Conservation (phyloP, 2,888 invertebrate species). For the Aspidiotus rigidus region DNA sequence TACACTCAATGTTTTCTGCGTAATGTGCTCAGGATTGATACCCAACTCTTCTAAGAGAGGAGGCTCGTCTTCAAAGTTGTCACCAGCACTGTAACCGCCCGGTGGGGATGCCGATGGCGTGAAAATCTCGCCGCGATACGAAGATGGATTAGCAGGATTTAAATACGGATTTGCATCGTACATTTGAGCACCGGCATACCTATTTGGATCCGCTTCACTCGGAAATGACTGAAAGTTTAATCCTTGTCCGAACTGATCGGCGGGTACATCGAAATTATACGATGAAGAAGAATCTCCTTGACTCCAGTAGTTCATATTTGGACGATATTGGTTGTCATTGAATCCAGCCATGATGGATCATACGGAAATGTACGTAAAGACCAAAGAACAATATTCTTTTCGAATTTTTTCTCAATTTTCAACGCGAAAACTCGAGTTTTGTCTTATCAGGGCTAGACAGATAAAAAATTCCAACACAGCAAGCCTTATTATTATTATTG, state of each 20-base stretch:
- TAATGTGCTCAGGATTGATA: too few species aligned
- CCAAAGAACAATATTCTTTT: too few species aligned
- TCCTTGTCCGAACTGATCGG: background rate
- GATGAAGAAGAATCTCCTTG: background rate
- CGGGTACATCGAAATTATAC: background rate
- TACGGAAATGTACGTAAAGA: too few species aligned
- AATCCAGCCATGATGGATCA: background rate
- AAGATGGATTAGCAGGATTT: slow-evolving; percentile 10
- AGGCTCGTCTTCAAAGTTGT: slow-evolving; percentile 23
- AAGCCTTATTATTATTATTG: too few species aligned
- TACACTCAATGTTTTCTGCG: slow-evolving; percentile 54
- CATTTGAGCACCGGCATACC: slow-evolving; percentile 10
- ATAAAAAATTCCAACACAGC: too few species aligned
- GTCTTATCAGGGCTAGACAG: too few species aligned
- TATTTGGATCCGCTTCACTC: background rate
- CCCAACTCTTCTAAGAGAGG: slow-evolving; percentile 15
- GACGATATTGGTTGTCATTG: background rate
- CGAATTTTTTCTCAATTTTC: too few species aligned
- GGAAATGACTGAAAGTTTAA: slow-evolving; percentile 20
- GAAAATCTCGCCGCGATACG: slow-evolving; percentile 21
- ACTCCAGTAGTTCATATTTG: background rate
- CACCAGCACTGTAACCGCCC: slow-evolving; percentile 7
- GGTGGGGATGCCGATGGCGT: slow-evolving; percentile 7
- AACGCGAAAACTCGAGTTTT: too few species aligned
- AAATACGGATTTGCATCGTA: slow-evolving; percentile 22